Conservation (phyloP, 2,888 invertebrate species). For the Ferrisia virgata region DNA sequence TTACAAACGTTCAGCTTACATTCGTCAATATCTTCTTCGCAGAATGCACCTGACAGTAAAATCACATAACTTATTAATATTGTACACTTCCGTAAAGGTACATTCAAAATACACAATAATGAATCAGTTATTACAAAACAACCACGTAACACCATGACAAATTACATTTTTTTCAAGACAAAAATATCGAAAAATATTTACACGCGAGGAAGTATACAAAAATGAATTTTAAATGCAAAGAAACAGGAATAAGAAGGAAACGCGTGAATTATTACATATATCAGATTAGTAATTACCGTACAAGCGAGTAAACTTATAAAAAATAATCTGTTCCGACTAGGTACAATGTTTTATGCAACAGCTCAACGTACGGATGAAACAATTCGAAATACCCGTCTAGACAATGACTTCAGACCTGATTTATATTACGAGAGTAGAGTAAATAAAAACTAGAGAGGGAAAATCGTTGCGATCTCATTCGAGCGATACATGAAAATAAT, state of each 20-base stretch:
- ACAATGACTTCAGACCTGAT: slow-evolving; percentile 21
- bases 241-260: background rate
- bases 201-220: background rate
- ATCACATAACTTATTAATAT: background rate
- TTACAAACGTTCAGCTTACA: slow-evolving; percentile 67
- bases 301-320: background rate
- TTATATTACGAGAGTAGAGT: background rate
- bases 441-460: background rate
- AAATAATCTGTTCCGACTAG: background rate
- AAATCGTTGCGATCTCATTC: background rate
- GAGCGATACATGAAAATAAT: background rate
- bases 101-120: background rate
- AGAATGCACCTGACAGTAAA: slow-evolving; percentile 54
- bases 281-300: background rate
- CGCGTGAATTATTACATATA: background rate
- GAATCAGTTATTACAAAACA: background rate
- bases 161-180: background rate
- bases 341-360: background rate
- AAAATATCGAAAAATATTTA: background rate
- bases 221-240: background rate
- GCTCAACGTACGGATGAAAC: background rate
- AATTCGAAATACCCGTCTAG: background rate
- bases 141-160: slow-evolving; percentile 24
- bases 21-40: slow-evolving; percentile 71
- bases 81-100: background rate